Evolutionary conservation across 2,797 vertebrate species (phyloP), one percentile per base, ranked within the genome.

Genomic region (Coccyzus lansbergi): DNA sequence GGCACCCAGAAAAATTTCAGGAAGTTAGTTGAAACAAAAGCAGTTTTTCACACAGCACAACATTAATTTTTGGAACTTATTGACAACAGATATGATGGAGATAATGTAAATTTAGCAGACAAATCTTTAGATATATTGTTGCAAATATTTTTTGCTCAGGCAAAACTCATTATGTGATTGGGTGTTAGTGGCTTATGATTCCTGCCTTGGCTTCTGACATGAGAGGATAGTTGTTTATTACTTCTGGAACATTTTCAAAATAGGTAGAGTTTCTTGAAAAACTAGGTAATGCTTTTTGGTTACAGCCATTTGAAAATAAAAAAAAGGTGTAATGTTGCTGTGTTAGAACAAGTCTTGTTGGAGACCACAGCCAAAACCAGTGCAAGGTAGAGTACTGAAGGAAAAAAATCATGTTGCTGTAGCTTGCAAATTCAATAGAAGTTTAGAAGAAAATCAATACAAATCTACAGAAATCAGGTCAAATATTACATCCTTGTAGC

Each of bases 1-100:
- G 94, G 80, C 96, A 95, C 74, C 67, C 85, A 93, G 95, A 91
- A 94, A 84, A 92, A 84, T 65, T 83, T 52, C 76, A 83, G 87
- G 59, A 88, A 83, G 80, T 21, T 92, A 14, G 42, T 76, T 89
- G 59, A 72, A 86, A 72, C n/a, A 65, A 78, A 86, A 90, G 12
- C 42, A 86, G n/a, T 71, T 92, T 93, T 92, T 81, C 38, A 55
- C 48, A 22, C 10, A 51, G 55, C 31, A 44, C 51, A 16, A 78
- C 17, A 33, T 78, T 90, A 76, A 15, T 44, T 69, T 86, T 48
- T 83, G 11, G 12, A 78, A 28, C 48, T 78, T 25, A 4, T 0
- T 33, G 29, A 36, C 11, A 5, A n/a, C 17, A 31, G 49, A 53
- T 75, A 13, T 18, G 71, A 33, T 8, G 5, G 42, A 88, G 58